These are phyloP conservation scores for Eulemur mongoz DNA, from an alignment of 2,797 vertebrate genomes.

Conservation along the genomic window DNA sequence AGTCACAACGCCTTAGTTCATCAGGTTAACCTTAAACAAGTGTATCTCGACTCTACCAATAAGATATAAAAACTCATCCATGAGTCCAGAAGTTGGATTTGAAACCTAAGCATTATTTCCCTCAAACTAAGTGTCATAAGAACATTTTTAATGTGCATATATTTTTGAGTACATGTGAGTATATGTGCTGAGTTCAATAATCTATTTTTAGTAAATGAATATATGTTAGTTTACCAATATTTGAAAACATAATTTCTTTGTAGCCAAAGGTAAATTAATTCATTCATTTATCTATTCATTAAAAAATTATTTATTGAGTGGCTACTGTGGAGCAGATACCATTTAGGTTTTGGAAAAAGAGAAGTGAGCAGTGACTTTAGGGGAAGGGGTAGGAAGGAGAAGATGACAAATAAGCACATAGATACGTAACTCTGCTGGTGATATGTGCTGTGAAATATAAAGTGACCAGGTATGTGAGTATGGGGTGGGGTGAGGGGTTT, in stretches of 20 bases:
- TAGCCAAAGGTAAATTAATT: constrained; percentile 41
- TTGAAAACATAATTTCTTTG: constrained; percentile 34
- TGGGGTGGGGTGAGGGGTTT: neutral
- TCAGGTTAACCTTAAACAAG: constrained; percentile 44
- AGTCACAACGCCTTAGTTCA: constrained; percentile 63
- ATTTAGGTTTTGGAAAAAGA: neutral
- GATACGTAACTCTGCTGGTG: neutral
- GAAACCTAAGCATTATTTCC: constrained; percentile 3
- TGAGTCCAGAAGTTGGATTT: neutral
- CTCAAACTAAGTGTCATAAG: neutral
- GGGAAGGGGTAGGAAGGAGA: neutral
- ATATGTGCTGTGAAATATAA: neutral
- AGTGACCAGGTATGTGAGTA: neutral
- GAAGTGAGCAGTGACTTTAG: neutral
- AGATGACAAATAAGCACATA: neutral
- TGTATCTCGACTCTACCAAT: constrained; percentile 26
- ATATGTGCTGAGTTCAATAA: neutral
- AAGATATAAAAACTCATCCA: neutral
- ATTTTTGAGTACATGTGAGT: neutral
- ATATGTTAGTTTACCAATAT: neutral
- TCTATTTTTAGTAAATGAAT: neutral
- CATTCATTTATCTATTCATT: neutral
- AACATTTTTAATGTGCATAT: neutral
- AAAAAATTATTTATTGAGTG: constrained; percentile 22
- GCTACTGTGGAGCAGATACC: neutral